These are phyloP conservation scores for Psettodes erumei DNA, from an alignment of 2,113 vertebrate species.

Conservation along the genomic window DNA sequence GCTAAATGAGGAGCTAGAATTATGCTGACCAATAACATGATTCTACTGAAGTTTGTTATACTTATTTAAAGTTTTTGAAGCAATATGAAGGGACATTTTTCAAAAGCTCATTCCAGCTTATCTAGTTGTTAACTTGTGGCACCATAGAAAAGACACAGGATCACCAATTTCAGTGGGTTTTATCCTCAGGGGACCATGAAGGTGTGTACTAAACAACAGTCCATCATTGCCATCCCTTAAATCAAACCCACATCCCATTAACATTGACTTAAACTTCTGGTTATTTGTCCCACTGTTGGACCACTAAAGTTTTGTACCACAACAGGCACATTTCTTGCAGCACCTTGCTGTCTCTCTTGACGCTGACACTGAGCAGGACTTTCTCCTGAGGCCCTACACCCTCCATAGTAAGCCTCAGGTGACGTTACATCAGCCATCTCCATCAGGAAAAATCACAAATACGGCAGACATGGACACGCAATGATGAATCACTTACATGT, in stretches of 20 bases:
- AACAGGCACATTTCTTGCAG: not conserved
- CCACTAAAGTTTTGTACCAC: not conserved
- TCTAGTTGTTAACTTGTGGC: no score
- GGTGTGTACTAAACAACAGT: not conserved
- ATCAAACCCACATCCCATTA: not conserved
- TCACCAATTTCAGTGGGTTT: not conserved
- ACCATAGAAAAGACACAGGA: not conserved
- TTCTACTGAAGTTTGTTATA: accelerated
- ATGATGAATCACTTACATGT: constrained; percentile 58
- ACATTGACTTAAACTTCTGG: not conserved
- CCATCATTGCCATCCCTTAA: not conserved
- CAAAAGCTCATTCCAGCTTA: no score
- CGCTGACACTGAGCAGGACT: constrained; percentile 55
- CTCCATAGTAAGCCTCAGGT: constrained; percentile 6
- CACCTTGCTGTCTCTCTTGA: constrained; percentile 18
- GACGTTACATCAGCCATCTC: constrained; percentile 34
- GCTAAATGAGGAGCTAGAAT: not conserved
- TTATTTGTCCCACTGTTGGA: not conserved
- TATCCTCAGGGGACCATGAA: not conserved
- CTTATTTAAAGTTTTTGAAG: not conserved
- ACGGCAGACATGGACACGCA: constrained; percentile 13
- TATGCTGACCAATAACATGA: not conserved
- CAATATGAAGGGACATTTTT: not conserved
- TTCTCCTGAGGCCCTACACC: constrained; percentile 1
- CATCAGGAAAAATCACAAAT: constrained; percentile 69